Conservation (phyloP, 2,888 invertebrate species). For the Mesorhabditis belari region DNA sequence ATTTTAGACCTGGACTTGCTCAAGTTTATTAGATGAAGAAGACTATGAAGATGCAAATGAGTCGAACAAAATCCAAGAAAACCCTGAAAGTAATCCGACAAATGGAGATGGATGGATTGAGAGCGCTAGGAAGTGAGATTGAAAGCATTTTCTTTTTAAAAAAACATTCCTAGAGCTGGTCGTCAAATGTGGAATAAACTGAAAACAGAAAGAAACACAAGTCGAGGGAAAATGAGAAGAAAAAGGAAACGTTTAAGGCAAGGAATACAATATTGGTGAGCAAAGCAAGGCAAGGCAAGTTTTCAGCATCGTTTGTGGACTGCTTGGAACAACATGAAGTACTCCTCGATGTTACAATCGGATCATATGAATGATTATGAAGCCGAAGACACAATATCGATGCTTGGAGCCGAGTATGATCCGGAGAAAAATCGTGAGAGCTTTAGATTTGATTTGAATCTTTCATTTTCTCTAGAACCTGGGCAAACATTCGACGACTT, state of each 20-base stretch:
- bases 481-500: conserved; percentile 30
- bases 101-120: conserved; percentile 1
- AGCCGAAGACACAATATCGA: conserved; percentile 11
- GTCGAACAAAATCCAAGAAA: not conserved
- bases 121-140: conserved; percentile 2
- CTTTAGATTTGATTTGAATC: too few species aligned
- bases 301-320: conserved; percentile 23
- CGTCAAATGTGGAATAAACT: conserved; percentile 10
- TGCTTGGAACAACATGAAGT: conserved; percentile 33
- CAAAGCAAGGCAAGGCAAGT: too few species aligned
- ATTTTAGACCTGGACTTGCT: too few species aligned
- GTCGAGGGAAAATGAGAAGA: not conserved
- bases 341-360: conserved; percentile 12
- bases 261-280: conserved; percentile 1
- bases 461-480: too few species aligned
- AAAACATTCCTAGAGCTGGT: conserved; percentile 7
- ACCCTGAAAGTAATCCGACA: not conserved
- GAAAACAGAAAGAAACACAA: conserved; percentile 4
- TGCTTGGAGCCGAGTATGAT: conserved; percentile 17
- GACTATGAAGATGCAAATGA: not conserved
- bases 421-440: conserved; percentile 11
- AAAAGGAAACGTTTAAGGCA: conserved; percentile 10
- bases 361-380: conserved; percentile 25
- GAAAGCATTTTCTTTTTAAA: conserved; percentile 4
- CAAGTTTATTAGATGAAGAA: too few species aligned